A percentile compares a stretch with the other conserved stretches of the same genome.
Conservation (phyloP, 35 echinoderm and acorn worm species). For the Antedon bifida region DNA sequence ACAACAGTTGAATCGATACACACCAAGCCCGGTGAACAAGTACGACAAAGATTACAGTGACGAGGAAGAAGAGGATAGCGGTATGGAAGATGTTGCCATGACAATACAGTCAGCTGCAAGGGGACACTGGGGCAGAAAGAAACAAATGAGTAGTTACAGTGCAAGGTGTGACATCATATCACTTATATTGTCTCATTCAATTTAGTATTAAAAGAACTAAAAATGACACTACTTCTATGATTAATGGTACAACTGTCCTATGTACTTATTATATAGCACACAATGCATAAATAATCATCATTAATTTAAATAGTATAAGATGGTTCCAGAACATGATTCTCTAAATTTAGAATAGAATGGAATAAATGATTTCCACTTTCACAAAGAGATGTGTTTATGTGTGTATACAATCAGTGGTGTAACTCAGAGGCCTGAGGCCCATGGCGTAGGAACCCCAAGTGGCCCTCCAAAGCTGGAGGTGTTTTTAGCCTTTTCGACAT, state of each 20-base stretch:
- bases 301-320: too few species aligned
- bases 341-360: too few species aligned
- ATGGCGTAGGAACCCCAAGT: too few species aligned
- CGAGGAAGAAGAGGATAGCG: conserved; percentile 45
- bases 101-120: conserved; percentile 89
- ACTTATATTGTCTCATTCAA: background rate
- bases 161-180: background rate
- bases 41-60: conserved; percentile 12
- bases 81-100: conserved; percentile 70
- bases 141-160: conserved; percentile 41
- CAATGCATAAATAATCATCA: too few species aligned
- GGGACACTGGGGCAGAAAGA: conserved; percentile 80
- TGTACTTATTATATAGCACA: too few species aligned
- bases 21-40: background rate
- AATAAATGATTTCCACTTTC: too few species aligned
- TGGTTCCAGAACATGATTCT: too few species aligned
- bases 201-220: background rate
- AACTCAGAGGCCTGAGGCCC: too few species aligned
- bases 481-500: too few species aligned
- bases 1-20: conserved; percentile 28
- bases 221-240: background rate
- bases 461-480: too few species aligned
- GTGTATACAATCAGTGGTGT: too few species aligned
- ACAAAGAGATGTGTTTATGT: too few species aligned
- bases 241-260: background rate